Conservation (phyloP, 1,140 invertebrate species). For the Conopomorpha cramerella region DNA sequence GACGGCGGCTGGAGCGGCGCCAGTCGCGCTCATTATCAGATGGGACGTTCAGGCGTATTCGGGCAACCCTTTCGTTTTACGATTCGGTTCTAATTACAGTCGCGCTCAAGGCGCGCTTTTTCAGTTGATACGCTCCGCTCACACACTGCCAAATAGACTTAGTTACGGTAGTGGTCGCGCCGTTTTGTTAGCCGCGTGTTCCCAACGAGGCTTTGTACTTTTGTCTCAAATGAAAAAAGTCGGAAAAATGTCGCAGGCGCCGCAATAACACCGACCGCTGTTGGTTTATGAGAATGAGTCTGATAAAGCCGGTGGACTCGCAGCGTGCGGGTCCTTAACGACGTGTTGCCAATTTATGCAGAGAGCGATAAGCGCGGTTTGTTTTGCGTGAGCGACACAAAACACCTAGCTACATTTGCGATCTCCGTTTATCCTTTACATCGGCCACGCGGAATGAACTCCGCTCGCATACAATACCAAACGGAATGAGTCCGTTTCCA, state of each 20-base stretch:
- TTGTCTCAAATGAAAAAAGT: slow-evolving; percentile 46
- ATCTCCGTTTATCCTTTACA: too few species aligned
- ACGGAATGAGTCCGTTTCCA: too few species aligned
- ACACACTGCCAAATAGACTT: slow-evolving; percentile 41
- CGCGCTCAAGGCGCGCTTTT: slow-evolving; percentile 47
- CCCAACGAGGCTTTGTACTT: slow-evolving; percentile 9
- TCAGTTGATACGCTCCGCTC: slow-evolving; percentile 21
- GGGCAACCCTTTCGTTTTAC: slow-evolving; percentile 52
- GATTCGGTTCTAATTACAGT: slow-evolving; percentile 52
- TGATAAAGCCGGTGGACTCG: slow-evolving; percentile 38
- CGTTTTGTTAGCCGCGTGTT: slow-evolving; percentile 28
- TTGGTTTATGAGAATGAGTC: slow-evolving; percentile 46
- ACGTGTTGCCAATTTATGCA: slow-evolving; percentile 56
- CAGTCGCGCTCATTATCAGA: slow-evolving; percentile 56
- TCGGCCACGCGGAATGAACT: too few species aligned
- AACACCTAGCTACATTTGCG: too few species aligned
- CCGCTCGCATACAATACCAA: too few species aligned
- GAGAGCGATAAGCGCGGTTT: slow-evolving; percentile 49
- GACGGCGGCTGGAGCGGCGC: slow-evolving; percentile 48
- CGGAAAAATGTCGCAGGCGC: slow-evolving; percentile 30
- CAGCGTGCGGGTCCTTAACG: slow-evolving; percentile 44
- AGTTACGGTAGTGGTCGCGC: slow-evolving; percentile 33
- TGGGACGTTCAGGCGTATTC: slow-evolving; percentile 44
- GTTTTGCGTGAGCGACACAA: slow-evolving; percentile 39
- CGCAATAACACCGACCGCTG: slow-evolving; percentile 40